Percentiles rank a stretch among this genome's conserved stretches.
phyloP scores from a whole-genome alignment of 2,113 vertebrate species.

The Furnarius figulus region DNA sequence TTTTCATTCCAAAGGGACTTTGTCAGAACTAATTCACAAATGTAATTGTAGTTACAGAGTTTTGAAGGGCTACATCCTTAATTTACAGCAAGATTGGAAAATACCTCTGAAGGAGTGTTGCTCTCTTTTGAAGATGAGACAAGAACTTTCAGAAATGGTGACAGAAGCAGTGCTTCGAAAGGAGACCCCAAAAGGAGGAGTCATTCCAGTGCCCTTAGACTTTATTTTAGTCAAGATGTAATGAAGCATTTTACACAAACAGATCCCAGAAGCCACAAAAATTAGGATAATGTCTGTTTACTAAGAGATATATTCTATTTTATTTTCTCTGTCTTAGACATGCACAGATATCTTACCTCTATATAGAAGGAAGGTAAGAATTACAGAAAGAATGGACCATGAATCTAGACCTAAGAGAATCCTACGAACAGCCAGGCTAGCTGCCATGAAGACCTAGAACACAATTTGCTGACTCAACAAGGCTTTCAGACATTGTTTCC shows the following conservation, averaged over 20 bases:
- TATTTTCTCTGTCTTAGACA: background rate
- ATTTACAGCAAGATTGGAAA: background rate
- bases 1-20: background rate
- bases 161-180: background rate
- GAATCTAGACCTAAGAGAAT: background rate
- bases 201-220: background rate
- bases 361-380: background rate
- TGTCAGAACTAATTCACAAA: background rate
- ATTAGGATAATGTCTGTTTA: background rate
- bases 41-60: background rate
- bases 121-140: background rate
- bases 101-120: background rate
- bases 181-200: background rate
- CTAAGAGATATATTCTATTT: background rate
- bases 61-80: background rate
- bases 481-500: background rate
- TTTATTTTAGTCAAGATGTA: background rate
- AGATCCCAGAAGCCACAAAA: background rate
- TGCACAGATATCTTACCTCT: background rate
- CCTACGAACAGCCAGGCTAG: background rate
- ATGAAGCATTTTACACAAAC: background rate
- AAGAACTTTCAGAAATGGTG: background rate
- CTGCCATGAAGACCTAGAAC: background rate
- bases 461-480: background rate
- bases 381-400: background rate